Conservation (phyloP, 2,113 vertebrate species). For the Dromas ardeola region DNA sequence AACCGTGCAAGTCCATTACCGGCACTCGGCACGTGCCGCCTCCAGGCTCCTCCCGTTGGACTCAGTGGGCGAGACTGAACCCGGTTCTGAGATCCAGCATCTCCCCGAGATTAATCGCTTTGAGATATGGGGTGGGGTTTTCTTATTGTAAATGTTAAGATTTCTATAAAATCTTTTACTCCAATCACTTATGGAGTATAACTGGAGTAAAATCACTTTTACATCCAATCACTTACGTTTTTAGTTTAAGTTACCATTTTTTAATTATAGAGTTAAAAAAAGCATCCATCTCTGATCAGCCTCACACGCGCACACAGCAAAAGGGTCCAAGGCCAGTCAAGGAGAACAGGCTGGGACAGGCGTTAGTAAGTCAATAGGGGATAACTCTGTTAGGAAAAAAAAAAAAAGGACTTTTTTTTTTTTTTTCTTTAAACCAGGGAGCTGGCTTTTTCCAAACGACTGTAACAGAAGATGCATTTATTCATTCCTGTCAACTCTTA, state of each 20-base stretch:
- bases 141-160: background rate
- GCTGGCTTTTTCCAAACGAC: background rate
- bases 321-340: background rate
- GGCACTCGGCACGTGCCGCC: rapidly evolving
- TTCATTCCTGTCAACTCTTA: background rate
- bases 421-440: background rate
- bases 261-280: background rate
- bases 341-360: background rate
- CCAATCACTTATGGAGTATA: rapidly evolving
- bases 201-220: background rate
- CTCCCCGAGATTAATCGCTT: background rate
- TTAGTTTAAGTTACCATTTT: background rate
- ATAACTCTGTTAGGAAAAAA: background rate
- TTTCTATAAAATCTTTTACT: background rate
- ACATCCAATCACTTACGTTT: background rate
- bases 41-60: background rate
- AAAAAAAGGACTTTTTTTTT: background rate
- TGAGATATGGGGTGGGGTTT: rapidly evolving
- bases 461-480: background rate
- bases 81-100: background rate
- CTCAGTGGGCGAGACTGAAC: background rate
- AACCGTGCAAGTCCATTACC: rapidly evolving
- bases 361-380: background rate
- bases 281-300: background rate
- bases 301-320: rapidly evolving